A percentile compares a stretch with the other conserved stretches of the same genome.
These are phyloP conservation scores for Drosophila saltans DNA, from an alignment of 1,140 invertebrate genomes.

Conservation along the genomic window DNA sequence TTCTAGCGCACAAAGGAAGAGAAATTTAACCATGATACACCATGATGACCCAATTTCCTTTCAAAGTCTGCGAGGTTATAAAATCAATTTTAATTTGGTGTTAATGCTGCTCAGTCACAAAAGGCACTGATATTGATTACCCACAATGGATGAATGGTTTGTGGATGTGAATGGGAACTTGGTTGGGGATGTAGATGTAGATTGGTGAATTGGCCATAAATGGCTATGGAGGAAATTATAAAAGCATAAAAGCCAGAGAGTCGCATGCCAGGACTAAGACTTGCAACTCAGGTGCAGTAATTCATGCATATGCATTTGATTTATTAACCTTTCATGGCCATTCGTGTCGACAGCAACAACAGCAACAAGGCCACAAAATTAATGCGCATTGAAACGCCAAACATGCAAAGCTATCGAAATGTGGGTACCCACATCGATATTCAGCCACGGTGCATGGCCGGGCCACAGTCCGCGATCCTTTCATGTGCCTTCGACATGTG, in stretches of 20 bases:
- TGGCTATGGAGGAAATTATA: constrained; percentile 77
- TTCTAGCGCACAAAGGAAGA: background rate
- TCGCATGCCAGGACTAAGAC: constrained; percentile 58
- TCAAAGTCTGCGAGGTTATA: constrained; percentile 28
- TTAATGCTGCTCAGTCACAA: constrained; percentile 64
- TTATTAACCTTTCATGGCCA: constrained; percentile 80
- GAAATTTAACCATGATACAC: constrained; percentile 39
- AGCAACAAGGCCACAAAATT: constrained; percentile 61
- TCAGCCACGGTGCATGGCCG: constrained; percentile 11
- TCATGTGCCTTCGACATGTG: constrained; percentile 77
- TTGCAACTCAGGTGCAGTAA: constrained; percentile 63
- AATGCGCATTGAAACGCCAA: constrained; percentile 79
- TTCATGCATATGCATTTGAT: constrained; percentile 77
- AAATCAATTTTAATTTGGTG: constrained; percentile 73
- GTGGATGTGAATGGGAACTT: background rate
- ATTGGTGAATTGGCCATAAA: constrained; percentile 54
- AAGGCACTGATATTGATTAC: constrained; percentile 72
- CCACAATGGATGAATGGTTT: constrained; percentile 16
- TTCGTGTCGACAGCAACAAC: constrained; percentile 75
- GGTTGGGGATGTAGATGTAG: constrained; percentile 9
- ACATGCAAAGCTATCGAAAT: constrained; percentile 55
- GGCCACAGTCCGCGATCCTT: constrained; percentile 52
- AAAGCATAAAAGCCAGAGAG: constrained; percentile 65
- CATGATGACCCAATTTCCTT: constrained; percentile 72
- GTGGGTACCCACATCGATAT: too few species aligned